Base-by-base conservation (phyloP, 2,888 invertebrate genomes). In the Clunio marinus region DNA sequence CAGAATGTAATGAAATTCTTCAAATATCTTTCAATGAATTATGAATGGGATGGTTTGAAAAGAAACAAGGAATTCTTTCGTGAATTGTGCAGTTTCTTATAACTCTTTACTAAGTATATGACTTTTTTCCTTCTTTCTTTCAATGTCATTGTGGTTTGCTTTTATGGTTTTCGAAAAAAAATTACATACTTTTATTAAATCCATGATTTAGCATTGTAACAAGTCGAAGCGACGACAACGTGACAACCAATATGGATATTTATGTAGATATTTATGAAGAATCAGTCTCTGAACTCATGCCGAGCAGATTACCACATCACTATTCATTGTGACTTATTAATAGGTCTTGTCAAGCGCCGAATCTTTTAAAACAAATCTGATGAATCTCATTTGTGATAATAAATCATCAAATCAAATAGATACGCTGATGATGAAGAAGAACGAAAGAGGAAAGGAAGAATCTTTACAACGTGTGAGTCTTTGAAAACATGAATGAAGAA, bases 1-100 rank as follows among this genome's bases (percentile, higher is more conserved):
- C 24, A 57, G n/a, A 51, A 20, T 22, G 22, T 51, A 51, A 57
- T 57, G 55, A 57, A 57, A 57, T 57, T 57, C 55, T 24, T 24
- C 27, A 57, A 41, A 41, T 41, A 41, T 15, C 15, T 41, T 24
- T 24, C 55, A 57, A 25, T 57, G 27, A 57, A 41, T 41, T 41
- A 41, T 41, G 55, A 57, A 22, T 57, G 25, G 15, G 55, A 25
- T 57, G n/a, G 24, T 25, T 25, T 57, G 13, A 57, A 57, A 41
- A 15, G 15, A 41, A n/a, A 15, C 41, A 10, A 41, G 41, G n/a
- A n/a, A n/a, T n/a, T n/a, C n/a, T n/a, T n/a, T 41, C 41, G 24
- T 57, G 25, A 57, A 57, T n/a, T 57, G 24, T 57, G 55, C 55
- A 13, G 24, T 7, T 57, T n/a, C 24, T 57, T 57, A 57, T 57